Evolutionary conservation across 2,888 invertebrate genomes (phyloP).

Genomic region (Cecidostiba fungosa): DNA sequence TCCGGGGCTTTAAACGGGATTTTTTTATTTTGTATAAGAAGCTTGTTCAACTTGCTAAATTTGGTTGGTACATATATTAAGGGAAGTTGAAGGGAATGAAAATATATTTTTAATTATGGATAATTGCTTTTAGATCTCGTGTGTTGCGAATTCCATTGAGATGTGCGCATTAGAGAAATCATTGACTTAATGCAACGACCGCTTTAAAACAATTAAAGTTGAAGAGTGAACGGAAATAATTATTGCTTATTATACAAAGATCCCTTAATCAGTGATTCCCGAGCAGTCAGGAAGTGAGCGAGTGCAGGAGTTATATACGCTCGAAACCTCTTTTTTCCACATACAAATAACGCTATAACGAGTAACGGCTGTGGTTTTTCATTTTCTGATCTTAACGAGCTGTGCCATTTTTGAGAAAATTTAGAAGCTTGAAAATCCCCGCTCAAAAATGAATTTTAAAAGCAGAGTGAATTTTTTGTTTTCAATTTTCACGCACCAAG

Average conservation of each 20-base stretch:
- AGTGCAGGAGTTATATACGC: neutral
- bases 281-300: neutral
- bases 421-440: neutral
- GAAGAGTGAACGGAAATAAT: conserved; percentile 17
- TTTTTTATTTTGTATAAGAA: neutral
- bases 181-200: neutral
- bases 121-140: too few relatives aligned
- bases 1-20: neutral
- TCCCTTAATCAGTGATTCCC: conserved; percentile 17
- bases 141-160: neutral
- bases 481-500: too few relatives aligned
- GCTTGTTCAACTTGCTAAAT: conserved; percentile 6
- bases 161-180: neutral
- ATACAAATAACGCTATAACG: neutral
- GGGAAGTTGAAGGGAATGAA: too few relatives aligned
- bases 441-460: neutral
- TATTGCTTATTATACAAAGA: conserved; percentile 19
- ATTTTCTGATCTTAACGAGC: neutral
- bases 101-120: too few relatives aligned
- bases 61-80: neutral
- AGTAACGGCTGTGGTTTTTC: neutral
- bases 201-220: neutral
- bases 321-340: neutral
- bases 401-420: too few relatives aligned
- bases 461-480: too few relatives aligned